These are phyloP conservation scores for Epicauta chinensis DNA, from an alignment of 1,140 invertebrate genomes.

Conservation along the genomic window DNA sequence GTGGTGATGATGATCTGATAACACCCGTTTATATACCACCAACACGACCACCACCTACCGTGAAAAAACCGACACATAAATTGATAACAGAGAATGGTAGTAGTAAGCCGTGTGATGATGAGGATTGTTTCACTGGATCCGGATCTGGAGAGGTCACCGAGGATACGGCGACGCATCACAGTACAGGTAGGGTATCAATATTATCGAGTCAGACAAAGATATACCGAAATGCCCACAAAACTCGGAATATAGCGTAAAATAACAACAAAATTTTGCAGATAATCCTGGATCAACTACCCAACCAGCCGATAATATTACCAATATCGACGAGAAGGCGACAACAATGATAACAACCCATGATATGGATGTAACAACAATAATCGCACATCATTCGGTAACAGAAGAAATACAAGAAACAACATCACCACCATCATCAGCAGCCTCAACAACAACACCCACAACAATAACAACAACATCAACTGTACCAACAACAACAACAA, in stretches of 20 bases:
- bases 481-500: conserved; percentile 23
- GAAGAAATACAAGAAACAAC: neutral
- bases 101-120: conserved; percentile 66
- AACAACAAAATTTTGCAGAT: too few relatives aligned
- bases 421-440: conserved; percentile 22
- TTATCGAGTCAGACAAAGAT: too few relatives aligned
- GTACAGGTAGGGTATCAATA: conserved; percentile 43
- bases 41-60: conserved; percentile 61
- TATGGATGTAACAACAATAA: conserved; percentile 2
- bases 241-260: too few relatives aligned
- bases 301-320: too few relatives aligned
- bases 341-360: too few relatives aligned
- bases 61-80: conserved; percentile 41
- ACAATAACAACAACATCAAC: conserved; percentile 40
- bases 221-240: too few relatives aligned
- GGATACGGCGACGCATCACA: conserved; percentile 54
- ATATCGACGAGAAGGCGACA: neutral
- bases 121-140: conserved; percentile 72
- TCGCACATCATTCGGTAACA: neutral
- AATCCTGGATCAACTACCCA: too few relatives aligned
- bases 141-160: conserved; percentile 58
- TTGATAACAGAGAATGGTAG: conserved; percentile 28
- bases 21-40: conserved; percentile 86
- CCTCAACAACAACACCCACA: conserved; percentile 35
- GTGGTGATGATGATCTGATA: conserved; percentile 82